These are phyloP conservation scores for Pyrochroa serraticornis DNA, from an alignment of 2,888 invertebrate species.

Conservation along the genomic window DNA sequence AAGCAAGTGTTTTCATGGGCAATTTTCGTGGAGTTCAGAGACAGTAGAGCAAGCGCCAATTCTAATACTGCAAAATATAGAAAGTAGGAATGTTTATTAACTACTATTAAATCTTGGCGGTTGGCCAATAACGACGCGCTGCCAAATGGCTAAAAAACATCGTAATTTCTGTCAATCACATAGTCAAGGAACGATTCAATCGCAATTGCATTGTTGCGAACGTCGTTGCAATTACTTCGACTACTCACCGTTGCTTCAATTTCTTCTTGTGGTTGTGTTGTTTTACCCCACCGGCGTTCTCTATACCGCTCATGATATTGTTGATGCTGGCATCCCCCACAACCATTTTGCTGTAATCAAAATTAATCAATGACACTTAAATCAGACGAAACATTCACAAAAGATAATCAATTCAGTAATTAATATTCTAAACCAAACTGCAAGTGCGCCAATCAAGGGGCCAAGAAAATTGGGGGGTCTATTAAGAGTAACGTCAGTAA, in stretches of 20 bases:
- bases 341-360: constrained; percentile 32
- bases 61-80: constrained; percentile 24
- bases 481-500: too few relatives aligned
- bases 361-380: background rate
- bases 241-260: constrained; percentile 80
- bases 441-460: too few relatives aligned
- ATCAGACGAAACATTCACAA: constrained; percentile 1
- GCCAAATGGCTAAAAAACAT: constrained; percentile 27
- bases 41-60: constrained; percentile 7
- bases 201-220: constrained; percentile 14
- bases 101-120: constrained; percentile 27
- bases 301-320: constrained; percentile 90
- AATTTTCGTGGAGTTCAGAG: background rate
- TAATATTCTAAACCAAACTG: constrained; percentile 2
- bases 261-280: constrained; percentile 90
- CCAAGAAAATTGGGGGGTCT: too few relatives aligned
- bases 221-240: background rate
- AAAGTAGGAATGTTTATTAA: constrained; percentile 29
- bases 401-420: constrained; percentile 12
- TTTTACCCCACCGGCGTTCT: constrained; percentile 86
- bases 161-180: constrained; percentile 24
- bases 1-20: too few relatives aligned
- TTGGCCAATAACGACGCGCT: constrained; percentile 16
- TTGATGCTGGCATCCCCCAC: constrained; percentile 82
- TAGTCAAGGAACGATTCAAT: constrained; percentile 9